These are phyloP conservation scores for Lepidochitona cinerea DNA, from an alignment of 2,888 invertebrate genomes.

Conservation along the genomic window DNA sequence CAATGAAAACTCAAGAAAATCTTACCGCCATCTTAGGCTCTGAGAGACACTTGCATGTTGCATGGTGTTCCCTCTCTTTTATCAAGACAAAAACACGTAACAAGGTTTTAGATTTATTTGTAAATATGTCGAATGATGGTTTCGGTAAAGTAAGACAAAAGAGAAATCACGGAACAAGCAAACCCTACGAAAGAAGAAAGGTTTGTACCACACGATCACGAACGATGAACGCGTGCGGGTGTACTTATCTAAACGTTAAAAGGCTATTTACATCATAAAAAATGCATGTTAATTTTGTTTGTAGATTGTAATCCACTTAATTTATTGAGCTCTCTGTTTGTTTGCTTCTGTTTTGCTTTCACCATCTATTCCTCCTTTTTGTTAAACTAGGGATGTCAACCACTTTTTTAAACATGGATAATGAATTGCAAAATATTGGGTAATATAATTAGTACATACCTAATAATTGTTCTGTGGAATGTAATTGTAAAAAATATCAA, in stretches of 20 bases:
- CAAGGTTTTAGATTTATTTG: neutral
- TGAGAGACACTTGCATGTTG: constrained; percentile 6
- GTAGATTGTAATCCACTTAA: neutral
- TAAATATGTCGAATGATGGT: constrained; percentile 38
- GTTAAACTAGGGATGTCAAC: no score
- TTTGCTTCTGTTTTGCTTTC: no score
- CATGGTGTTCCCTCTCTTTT: neutral
- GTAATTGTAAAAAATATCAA: no score
- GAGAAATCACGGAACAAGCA: constrained; percentile 31
- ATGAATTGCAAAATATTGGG: no score
- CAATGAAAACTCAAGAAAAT: constrained; percentile 1
- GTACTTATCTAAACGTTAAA: neutral
- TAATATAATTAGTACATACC: no score
- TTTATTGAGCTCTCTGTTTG: no score
- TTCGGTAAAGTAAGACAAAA: constrained; percentile 45
- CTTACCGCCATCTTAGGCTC: constrained; percentile 7
- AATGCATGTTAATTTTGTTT: neutral
- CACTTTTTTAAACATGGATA: no score
- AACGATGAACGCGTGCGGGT: neutral
- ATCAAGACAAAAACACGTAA: neutral
- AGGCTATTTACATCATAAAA: neutral
- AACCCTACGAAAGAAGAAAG: constrained; percentile 45
- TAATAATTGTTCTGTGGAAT: no score
- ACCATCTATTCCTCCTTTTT: no score
- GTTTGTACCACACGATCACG: constrained; percentile 27